Evolutionary conservation across 2,888 invertebrate species (phyloP).

Genomic region (Tribolium freemani): DNA sequence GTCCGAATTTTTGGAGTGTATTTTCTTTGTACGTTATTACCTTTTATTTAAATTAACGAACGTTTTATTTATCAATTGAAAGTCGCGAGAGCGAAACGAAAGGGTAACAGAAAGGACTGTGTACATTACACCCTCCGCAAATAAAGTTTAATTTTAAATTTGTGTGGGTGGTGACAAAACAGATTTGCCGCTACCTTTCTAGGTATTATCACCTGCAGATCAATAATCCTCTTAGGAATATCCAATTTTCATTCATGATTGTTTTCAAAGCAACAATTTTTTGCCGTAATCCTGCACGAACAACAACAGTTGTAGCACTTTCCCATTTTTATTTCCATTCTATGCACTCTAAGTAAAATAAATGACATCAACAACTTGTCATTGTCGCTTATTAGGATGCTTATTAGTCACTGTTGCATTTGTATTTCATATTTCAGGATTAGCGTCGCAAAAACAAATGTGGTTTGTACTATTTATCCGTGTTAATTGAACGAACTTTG

Average conservation of each 20-base stretch:
- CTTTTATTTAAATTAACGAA: not conserved
- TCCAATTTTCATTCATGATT: conserved; percentile 16
- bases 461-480: not conserved
- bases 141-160: conserved; percentile 30
- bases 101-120: conserved; percentile 8
- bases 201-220: conserved; percentile 18
- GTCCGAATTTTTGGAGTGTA: too few species aligned
- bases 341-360: too few species aligned
- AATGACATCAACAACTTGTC: not conserved
- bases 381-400: not conserved
- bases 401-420: not conserved
- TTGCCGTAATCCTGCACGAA: not conserved
- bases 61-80: not conserved
- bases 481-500: not conserved
- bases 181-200: conserved; percentile 10
- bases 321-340: too few species aligned
- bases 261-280: not conserved
- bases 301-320: too few species aligned
- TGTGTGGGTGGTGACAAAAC: conserved; percentile 18
- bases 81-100: not conserved
- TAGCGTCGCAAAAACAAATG: not conserved
- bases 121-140: conserved; percentile 8
- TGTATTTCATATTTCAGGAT: not conserved
- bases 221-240: conserved; percentile 33
- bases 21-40: not conserved